Evolutionary conservation across 2,797 vertebrate genomes (phyloP).

Genomic region (Tiaroga cobitis): DNA sequence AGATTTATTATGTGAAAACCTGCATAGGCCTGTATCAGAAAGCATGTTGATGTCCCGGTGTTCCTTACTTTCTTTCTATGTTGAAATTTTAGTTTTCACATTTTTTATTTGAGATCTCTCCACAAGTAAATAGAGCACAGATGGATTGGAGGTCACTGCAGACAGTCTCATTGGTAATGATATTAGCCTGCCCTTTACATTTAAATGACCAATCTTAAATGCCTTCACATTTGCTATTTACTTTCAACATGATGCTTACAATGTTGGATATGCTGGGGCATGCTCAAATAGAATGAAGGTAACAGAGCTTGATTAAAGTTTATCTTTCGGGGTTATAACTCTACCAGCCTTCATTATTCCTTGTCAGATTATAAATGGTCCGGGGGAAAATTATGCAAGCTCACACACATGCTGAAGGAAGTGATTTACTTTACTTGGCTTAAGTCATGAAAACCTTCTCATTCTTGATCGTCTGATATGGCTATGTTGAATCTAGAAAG

Average conservation of each 20-base stretch:
- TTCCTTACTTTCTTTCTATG: background rate
- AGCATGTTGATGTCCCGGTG: background rate
- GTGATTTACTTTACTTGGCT: constrained; percentile 70
- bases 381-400: constrained; percentile 77
- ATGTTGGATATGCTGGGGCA: constrained; percentile 75
- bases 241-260: constrained; percentile 71
- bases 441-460: constrained; percentile 72
- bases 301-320: constrained; percentile 85
- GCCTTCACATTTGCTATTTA: constrained; percentile 80
- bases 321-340: constrained; percentile 84
- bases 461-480: constrained; percentile 65
- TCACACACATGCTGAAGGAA: constrained; percentile 76
- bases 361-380: constrained; percentile 85
- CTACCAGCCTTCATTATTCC: constrained; percentile 82
- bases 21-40: background rate
- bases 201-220: constrained; percentile 80
- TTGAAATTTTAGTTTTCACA: constrained; percentile 49
- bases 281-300: constrained; percentile 78
- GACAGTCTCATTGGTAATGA: constrained; percentile 73
- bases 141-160: constrained; percentile 72
- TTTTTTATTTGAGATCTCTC: constrained; percentile 69
- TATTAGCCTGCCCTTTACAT: constrained; percentile 77
- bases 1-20: background rate
- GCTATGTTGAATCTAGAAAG: constrained; percentile 51
- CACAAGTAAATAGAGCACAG: constrained; percentile 72